Evolutionary conservation across 2,113 vertebrate genomes (phyloP), one percentile per base, ranked within the genome.

Genomic region (Malurus elegans): DNA sequence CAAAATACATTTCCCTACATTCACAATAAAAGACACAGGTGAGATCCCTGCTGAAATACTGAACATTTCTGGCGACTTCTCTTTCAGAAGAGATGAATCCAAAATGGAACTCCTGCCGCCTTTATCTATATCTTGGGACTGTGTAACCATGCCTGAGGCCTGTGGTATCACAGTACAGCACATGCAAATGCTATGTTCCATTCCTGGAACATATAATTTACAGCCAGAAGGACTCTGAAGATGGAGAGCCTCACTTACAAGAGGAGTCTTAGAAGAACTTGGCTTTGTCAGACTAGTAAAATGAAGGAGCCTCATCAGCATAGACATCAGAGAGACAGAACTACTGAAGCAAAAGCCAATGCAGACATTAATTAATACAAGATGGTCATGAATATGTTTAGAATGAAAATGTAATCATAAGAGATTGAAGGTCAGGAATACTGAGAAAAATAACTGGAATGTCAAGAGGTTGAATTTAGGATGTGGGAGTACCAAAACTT

Each of bases 321-420:
- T 1, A 79, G 34, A 73, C 42, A 75, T 81, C 50, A 93, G 74
- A 96, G 45, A 88, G 62, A 34, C 13, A 92, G 42, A 91, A 76
- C 47, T 70, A 62, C 50, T 38, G 54, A 95, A 79, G 92, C 64
- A 92, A 83, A 92, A 90, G 47, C 28, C 66, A 69, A 2, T 24
- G 44, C 24, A 90, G 71, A 50, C 38, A n/a, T 29, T 85, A 72
- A 91, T 81, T 74, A 85, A 40, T 24, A 82, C 86, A 96, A 86
- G 40, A 28, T 12, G 5, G 47, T 78, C 67, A 90, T 70, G 14
- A 92, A 86, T 93, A 73, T 20, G 72, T 61, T 79, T 83, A 73
- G 26, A 38, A 53, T 93, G 64, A 64, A 95, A 95, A 92, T 90
- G 54, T 83, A 79, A 92, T 86, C 29, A 50, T 61, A 65, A 32